Conservation (phyloP, 2,797 vertebrate species). For the Buphagus erythrorhynchus region DNA sequence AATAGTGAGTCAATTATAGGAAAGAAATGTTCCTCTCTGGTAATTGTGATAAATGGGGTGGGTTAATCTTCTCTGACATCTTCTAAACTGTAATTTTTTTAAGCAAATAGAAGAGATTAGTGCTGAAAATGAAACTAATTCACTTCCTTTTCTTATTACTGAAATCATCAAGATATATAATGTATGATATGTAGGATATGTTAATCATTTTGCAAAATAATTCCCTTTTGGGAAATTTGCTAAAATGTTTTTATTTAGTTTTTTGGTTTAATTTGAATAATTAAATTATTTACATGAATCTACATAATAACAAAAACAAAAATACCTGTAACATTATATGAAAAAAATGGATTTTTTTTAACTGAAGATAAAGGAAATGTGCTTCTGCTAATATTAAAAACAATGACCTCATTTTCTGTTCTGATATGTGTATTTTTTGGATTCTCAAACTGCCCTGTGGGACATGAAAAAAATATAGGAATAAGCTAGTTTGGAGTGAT, state of each 20-base stretch:
- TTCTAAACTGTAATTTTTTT: not conserved
- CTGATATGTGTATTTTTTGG: not conserved
- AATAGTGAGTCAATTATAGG: not conserved
- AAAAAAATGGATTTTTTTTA: not conserved
- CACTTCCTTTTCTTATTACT: not conserved
- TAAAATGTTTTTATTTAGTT: not conserved
- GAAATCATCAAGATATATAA: not conserved
- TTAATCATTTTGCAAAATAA: not conserved
- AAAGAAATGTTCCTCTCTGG: not conserved
- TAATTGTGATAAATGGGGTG: not conserved
- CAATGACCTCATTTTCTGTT: not conserved
- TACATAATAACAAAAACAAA: not conserved
- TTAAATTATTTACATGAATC: not conserved
- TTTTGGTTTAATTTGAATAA: not conserved
- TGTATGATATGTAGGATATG: not conserved
- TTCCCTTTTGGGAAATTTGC: not conserved
- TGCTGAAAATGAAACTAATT: constrained; percentile 18
- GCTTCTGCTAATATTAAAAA: not conserved
- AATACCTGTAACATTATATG: not conserved
- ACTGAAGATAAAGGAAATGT: not conserved
- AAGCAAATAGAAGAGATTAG: not conserved
- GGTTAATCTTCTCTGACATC: constrained; percentile 21
- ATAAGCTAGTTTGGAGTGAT: not conserved
- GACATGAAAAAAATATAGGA: not conserved
- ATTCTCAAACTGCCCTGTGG: not conserved